phyloP scores from a whole-genome alignment of 2,888 invertebrate species.

The Parapristionchus giblindavisi region DNA sequence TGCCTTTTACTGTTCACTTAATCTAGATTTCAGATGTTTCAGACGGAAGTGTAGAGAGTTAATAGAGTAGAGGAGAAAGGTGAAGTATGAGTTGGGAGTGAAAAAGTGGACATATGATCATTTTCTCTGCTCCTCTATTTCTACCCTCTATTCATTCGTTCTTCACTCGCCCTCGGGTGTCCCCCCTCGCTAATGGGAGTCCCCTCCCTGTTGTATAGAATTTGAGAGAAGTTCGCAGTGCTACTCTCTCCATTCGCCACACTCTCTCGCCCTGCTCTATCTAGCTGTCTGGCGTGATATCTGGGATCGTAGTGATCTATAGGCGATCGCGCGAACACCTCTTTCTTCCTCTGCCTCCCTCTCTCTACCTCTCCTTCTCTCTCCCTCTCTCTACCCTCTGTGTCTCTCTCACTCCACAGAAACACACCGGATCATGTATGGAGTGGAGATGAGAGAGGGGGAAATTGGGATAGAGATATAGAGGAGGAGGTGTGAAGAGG shows the following conservation, averaged over 20 bases:
- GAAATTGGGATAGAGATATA: slow-evolving; percentile 2
- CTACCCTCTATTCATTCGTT: slow-evolving; percentile 10
- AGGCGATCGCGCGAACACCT: no score
- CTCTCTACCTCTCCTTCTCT: slow-evolving; percentile 14
- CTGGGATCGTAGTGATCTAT: no score
- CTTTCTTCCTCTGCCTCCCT: neutral
- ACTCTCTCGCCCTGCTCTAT: neutral
- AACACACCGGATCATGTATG: neutral
- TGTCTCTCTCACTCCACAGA: slow-evolving; percentile 19
- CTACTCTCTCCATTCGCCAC: slow-evolving; percentile 18
- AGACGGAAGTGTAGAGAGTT: no score
- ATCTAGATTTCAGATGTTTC: no score
- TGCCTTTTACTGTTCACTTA: no score
- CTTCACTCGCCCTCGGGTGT: no score
- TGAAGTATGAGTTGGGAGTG: neutral
- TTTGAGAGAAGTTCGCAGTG: no score
- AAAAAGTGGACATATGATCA: slow-evolving; percentile 3
- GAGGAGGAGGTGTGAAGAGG: neutral
- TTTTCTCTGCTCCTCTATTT: neutral
- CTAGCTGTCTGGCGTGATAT: no score
- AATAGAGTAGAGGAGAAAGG: neutral
- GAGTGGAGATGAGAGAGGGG: neutral
- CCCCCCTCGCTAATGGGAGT: no score
- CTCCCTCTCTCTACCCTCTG: slow-evolving; percentile 14
- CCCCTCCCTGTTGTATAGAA: no score